These are phyloP conservation scores for Aphidius gifuensis DNA, from an alignment of 1,140 invertebrate genomes.

Conservation along the genomic window DNA sequence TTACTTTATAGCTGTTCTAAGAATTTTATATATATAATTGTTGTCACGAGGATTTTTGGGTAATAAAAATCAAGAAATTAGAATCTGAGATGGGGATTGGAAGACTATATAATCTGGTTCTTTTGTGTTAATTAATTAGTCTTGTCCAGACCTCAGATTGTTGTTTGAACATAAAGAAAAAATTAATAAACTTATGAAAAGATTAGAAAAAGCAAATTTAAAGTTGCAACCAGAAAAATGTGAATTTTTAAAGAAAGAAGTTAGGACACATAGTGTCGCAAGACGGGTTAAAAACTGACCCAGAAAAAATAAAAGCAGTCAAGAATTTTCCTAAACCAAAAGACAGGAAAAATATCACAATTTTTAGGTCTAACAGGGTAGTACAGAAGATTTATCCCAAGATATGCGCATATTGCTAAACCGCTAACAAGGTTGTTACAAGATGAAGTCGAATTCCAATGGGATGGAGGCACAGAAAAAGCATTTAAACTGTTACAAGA, in stretches of 20 bases:
- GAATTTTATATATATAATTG: no score
- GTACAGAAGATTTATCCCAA: background rate
- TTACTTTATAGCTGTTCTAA: no score
- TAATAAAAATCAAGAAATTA: no score
- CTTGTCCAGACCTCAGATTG: no score
- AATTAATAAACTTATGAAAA: no score
- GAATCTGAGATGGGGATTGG: no score
- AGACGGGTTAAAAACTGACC: background rate
- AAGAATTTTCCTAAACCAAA: constrained; percentile 1
- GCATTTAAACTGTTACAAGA: background rate
- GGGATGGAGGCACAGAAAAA: background rate
- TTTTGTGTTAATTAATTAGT: no score
- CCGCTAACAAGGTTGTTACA: background rate
- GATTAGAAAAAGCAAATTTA: no score
- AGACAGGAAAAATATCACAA: background rate
- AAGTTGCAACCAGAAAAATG: constrained; percentile 22
- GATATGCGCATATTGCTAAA: background rate
- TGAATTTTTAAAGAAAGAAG: constrained; percentile 7
- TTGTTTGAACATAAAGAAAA: no score
- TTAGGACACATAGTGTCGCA: background rate
- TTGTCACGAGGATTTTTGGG: no score
- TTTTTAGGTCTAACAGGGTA: background rate
- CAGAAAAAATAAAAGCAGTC: background rate
- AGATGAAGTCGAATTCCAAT: background rate
- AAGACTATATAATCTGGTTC: no score